These are phyloP conservation scores for Trematocara stigmaticum DNA, from an alignment of 2,113 vertebrate species.

Conservation along the genomic window DNA sequence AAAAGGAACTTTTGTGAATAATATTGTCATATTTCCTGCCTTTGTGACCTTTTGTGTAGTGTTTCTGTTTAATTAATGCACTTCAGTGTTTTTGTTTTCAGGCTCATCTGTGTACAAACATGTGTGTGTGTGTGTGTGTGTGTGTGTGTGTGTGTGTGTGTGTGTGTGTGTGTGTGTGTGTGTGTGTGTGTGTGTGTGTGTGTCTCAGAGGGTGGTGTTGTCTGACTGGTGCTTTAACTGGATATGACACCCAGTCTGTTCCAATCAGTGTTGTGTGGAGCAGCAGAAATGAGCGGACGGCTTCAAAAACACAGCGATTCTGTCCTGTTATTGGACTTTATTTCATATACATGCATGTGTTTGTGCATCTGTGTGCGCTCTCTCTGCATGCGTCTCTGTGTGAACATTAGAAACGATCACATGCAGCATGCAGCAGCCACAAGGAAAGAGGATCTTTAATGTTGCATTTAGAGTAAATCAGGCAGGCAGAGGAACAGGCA, in stretches of 20 bases:
- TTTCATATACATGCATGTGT: not conserved
- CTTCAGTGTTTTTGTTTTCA: not conserved
- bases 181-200: conserved; percentile 66
- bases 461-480: conserved; percentile 97
- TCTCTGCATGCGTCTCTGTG: not conserved
- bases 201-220: conserved; percentile 54
- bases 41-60: not conserved
- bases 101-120: not conserved
- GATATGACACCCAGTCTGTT: conserved; percentile 87
- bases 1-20: not conserved
- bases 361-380: not conserved
- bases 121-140: not conserved
- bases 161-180: conserved; percentile 16
- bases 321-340: not conserved
- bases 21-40: not conserved
- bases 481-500: conserved; percentile 82
- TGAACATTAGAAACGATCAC: conserved; percentile 30
- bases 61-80: not conserved
- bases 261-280: conserved; percentile 80
- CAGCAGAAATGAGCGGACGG: not conserved
- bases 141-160: conserved; percentile 71
- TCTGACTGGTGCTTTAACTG: conserved; percentile 79
- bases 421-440: not conserved
- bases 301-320: not conserved
- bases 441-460: conserved; percentile 82